These are phyloP conservation scores for Florisuga fusca DNA, from an alignment of 2,797 vertebrate species.

Conservation along the genomic window DNA sequence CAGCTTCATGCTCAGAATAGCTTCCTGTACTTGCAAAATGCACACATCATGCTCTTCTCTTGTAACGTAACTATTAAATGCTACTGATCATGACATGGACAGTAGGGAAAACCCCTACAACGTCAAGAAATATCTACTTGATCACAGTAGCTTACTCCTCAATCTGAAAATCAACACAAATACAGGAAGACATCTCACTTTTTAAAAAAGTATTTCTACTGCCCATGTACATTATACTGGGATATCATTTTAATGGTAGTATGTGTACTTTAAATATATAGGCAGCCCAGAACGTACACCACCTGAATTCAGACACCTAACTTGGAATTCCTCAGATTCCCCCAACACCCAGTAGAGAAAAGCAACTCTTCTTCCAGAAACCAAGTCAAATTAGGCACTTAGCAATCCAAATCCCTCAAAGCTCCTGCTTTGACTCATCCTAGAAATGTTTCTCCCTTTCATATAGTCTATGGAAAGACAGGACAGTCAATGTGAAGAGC, in stretches of 20 bases:
- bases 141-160: not conserved
- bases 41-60: not conserved
- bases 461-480: not conserved
- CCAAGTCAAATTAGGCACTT: not conserved
- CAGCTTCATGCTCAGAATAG: not conserved
- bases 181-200: not conserved
- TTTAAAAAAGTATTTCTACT: not conserved
- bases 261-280: not conserved
- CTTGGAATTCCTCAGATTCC: not conserved
- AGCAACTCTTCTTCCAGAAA: not conserved
- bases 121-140: not conserved
- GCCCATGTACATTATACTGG: not conserved
- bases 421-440: not conserved
- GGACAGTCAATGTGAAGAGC: not conserved
- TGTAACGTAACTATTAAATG: not conserved
- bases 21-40: not conserved
- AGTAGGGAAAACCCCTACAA: not conserved
- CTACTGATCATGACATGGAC: not conserved
- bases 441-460: not conserved
- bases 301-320: not conserved
- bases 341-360: not conserved
- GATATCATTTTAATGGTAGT: not conserved
- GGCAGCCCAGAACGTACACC: not conserved
- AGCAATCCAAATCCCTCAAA: not conserved
- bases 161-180: not conserved